These are phyloP conservation scores for Mesoligia furuncula DNA, from an alignment of 2,888 invertebrate species.

Conservation along the genomic window DNA sequence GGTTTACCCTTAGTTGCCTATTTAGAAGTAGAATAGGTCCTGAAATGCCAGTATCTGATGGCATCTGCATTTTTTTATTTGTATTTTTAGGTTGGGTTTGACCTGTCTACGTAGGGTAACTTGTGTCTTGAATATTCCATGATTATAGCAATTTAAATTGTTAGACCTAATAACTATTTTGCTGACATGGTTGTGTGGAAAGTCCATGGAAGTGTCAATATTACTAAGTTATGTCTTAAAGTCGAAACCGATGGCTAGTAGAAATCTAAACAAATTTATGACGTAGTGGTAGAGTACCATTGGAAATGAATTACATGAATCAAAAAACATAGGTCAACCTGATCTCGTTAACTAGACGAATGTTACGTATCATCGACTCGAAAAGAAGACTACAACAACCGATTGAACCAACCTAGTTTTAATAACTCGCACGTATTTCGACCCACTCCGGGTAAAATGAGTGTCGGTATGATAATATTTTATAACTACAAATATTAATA, in stretches of 20 bases:
- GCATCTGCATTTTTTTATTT: neutral
- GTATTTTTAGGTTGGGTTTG: neutral
- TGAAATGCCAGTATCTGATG: neutral
- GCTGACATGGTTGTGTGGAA: neutral
- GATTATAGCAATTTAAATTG: neutral
- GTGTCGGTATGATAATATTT: neutral
- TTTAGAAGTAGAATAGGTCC: too few species aligned
- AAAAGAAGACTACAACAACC: neutral
- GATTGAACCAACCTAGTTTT: neutral
- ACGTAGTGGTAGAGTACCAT: neutral
- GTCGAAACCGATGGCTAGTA: neutral
- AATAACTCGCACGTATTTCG: neutral
- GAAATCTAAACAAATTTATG: neutral
- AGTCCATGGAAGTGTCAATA: neutral
- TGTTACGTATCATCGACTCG: too few species aligned
- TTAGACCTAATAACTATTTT: neutral
- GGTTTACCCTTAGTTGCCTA: too few species aligned
- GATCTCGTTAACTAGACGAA: neutral
- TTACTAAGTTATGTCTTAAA: neutral
- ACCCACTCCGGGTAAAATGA: neutral
- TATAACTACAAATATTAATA: neutral
- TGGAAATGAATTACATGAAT: neutral
- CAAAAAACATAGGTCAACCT: neutral
- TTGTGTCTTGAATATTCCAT: neutral
- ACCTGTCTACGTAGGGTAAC: neutral